These are phyloP conservation scores for Cryptoblepharus egeriae DNA, from an alignment of 2,797 vertebrate species.

Conservation along the genomic window DNA sequence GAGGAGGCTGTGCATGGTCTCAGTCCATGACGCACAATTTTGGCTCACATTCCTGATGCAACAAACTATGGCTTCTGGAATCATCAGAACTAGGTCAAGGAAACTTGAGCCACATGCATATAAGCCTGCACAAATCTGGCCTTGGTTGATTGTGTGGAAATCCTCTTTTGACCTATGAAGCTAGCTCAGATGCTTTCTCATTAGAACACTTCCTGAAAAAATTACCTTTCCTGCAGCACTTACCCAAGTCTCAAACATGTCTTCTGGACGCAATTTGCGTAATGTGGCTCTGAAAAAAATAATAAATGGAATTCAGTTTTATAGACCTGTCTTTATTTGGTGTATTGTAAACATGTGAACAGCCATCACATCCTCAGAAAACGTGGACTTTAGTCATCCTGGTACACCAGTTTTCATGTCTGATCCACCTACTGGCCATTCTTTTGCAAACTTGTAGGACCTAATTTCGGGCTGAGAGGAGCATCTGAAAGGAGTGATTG, in stretches of 20 bases:
- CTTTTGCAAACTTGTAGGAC: not conserved
- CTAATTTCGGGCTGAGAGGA: not conserved
- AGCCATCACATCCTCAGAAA: not conserved
- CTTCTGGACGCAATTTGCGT: conserved; percentile 91
- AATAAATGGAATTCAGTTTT: conserved; percentile 1
- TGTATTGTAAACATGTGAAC: not conserved
- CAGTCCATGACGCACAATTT: no score
- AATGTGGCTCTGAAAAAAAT: conserved; percentile 86
- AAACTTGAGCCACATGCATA: no score
- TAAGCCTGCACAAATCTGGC: no score
- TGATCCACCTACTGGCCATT: not conserved
- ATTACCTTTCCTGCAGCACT: conserved; percentile 42
- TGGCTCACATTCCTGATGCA: no score
- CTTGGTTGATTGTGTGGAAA: no score
- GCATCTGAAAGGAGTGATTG: not conserved
- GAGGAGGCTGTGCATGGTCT: no score
- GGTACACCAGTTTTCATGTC: not conserved
- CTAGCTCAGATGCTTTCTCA: not conserved
- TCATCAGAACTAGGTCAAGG: no score
- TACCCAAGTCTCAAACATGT: conserved; percentile 99
- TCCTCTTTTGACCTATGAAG: not conserved
- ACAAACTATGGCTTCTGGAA: no score
- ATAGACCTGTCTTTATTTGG: not conserved
- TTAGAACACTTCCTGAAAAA: not conserved
- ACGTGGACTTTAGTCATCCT: no score